Evolutionary conservation across 2,113 vertebrate species (phyloP).

Genomic region (Paedocypris sp.): DNA sequence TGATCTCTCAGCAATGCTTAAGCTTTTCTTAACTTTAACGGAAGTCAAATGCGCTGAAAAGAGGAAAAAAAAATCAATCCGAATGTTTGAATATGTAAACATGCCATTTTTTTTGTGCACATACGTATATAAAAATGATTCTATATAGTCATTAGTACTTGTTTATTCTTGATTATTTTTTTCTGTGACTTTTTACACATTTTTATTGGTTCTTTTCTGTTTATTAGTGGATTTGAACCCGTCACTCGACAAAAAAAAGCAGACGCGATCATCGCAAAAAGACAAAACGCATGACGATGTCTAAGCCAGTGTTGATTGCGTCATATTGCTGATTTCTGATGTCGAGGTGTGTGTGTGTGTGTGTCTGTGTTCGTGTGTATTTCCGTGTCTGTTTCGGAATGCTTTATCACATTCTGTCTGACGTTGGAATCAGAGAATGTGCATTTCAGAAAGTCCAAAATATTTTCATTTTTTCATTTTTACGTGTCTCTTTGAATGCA

Average conservation of each 20-base stretch:
- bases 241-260: conserved; percentile 46
- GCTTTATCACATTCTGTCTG: conserved; percentile 43
- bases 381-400: conserved; percentile 46
- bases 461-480: conserved; percentile 32
- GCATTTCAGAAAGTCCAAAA: conserved; percentile 30
- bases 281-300: conserved; percentile 53
- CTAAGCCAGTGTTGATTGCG: conserved; percentile 52
- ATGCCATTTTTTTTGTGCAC: conserved; percentile 25
- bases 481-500: conserved; percentile 24
- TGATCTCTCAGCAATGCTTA: conserved; percentile 6
- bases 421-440: conserved; percentile 27
- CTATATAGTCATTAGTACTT: conserved; percentile 32
- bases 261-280: conserved; percentile 56
- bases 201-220: conserved; percentile 43
- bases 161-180: conserved; percentile 34
- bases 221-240: conserved; percentile 46
- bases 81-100: conserved; percentile 36
- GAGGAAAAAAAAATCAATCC: conserved; percentile 1
- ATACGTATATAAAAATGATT: conserved; percentile 5
- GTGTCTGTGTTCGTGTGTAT: conserved; percentile 47
- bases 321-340: conserved; percentile 55
- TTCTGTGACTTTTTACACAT: conserved; percentile 38
- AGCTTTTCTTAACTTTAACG: conserved; percentile 23
- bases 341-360: conserved; percentile 52
- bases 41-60: conserved; percentile 22